phyloP scores from a whole-genome alignment of 2,888 invertebrate genomes.

The Augiades crinisus region DNA sequence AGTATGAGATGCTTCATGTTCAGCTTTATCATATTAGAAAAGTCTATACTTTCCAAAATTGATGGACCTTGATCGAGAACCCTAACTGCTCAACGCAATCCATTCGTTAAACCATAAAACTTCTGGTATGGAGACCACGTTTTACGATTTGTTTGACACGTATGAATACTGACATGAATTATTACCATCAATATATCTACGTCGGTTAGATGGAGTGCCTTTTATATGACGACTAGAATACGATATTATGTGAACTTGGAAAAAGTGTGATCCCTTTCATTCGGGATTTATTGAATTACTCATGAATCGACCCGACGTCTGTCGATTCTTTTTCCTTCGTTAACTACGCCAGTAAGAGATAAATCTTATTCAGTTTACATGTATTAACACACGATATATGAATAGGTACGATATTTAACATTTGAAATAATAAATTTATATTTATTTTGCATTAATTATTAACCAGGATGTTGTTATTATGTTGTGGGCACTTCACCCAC shows the following conservation, averaged over 20 bases:
- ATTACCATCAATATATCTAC: conserved; percentile 24
- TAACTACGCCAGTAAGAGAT: background rate
- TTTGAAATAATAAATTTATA: background rate
- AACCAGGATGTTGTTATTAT: no score
- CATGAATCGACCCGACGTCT: conserved; percentile 40
- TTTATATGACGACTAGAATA: conserved; percentile 60
- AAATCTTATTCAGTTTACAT: background rate
- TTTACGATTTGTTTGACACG: conserved; percentile 18
- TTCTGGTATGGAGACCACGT: background rate
- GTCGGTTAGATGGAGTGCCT: conserved; percentile 44
- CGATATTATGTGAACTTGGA: conserved; percentile 49
- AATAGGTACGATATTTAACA: no score
- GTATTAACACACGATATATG: background rate
- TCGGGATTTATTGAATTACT: conserved; percentile 55
- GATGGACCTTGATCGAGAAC: no score
- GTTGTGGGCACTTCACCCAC: no score
- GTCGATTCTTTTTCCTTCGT: conserved; percentile 8
- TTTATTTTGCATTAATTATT: no score
- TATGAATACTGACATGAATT: conserved; percentile 25
- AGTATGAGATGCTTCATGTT: no score
- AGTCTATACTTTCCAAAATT: no score
- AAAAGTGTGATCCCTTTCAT: conserved; percentile 54
- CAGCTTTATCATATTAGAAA: no score
- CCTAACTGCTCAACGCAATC: no score
- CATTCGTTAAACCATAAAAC: background rate